Conservation (phyloP, 2,113 vertebrate genomes). For the Forbesichthys agassizii region DNA sequence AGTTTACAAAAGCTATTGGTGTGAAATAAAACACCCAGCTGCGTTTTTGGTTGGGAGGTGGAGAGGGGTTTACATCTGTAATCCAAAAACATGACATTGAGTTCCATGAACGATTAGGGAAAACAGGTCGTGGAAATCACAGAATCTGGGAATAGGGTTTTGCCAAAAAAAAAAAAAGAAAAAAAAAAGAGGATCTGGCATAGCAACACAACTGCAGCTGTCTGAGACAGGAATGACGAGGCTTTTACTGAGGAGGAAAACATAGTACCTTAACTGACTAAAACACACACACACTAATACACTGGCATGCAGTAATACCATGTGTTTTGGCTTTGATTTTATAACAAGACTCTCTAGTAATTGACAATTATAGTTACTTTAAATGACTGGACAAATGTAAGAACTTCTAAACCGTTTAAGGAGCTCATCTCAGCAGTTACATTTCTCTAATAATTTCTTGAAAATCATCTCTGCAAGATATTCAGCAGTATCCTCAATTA, state of each 20-base stretch:
- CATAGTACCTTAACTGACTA: not conserved
- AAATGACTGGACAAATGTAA: too few species aligned
- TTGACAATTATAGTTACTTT: too few species aligned
- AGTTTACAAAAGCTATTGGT: conserved; percentile 34
- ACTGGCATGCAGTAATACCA: not conserved
- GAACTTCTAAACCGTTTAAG: too few species aligned
- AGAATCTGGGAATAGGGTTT: conserved; percentile 69
- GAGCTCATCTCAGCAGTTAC: not conserved
- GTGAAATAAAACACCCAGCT: conserved; percentile 47
- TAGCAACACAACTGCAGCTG: conserved; percentile 62
- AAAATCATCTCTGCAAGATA: conserved; percentile 15
- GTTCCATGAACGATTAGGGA: conserved; percentile 59
- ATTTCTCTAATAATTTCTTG: not conserved
- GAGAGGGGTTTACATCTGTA: conserved; percentile 35
- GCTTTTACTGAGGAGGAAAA: conserved; percentile 49
- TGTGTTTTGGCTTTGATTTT: not conserved
- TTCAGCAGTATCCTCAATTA: conserved; percentile 15
- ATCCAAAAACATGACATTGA: conserved; percentile 58
- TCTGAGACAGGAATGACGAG: conserved; percentile 42
- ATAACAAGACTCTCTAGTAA: not conserved
- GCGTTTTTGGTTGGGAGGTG: conserved; percentile 22
- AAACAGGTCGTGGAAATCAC: conserved; percentile 62
- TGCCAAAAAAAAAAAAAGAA: conserved; percentile 27
- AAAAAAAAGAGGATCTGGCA: conserved; percentile 20
- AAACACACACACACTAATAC: not conserved